Evolutionary conservation across 2,113 vertebrate species (phyloP).

Genomic region (Agapornis roseicollis): DNA sequence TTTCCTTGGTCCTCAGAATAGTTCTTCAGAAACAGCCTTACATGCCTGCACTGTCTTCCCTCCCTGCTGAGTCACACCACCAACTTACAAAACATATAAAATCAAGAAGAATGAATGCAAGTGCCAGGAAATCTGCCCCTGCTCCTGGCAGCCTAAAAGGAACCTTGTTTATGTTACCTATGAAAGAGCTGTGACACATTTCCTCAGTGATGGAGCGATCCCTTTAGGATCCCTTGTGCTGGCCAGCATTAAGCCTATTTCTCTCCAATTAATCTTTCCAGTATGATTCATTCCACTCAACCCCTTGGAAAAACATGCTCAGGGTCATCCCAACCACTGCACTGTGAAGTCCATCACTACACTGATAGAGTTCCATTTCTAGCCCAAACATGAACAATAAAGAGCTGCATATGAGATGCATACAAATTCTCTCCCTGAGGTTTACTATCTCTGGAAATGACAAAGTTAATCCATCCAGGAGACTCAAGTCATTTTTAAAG

Average conservation of each 20-base stretch:
- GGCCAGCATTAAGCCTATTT: not conserved
- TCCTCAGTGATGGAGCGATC: not conserved
- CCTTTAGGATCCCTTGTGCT: not conserved
- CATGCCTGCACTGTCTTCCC: not conserved
- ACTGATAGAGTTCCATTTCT: not conserved
- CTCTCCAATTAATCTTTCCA: not conserved
- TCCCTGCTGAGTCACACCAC: conserved; percentile 8
- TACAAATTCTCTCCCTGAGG: not conserved
- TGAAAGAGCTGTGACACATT: not conserved
- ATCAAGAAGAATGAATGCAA: not conserved
- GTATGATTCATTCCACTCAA: not conserved
- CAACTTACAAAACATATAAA: not conserved
- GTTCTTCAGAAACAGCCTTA: not conserved
- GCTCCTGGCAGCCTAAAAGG: not conserved
- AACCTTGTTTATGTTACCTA: not conserved
- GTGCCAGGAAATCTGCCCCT: not conserved
- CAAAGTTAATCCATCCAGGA: not conserved
- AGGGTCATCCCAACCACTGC: not conserved
- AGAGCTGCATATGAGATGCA: not conserved
- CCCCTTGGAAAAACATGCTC: not conserved
- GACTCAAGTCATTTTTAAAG: not conserved
- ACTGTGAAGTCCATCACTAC: not conserved
- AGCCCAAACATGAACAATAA: not conserved
- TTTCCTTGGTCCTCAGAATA: not conserved
- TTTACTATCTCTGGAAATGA: not conserved